Percentiles rank a stretch among this genome's conserved stretches.
Evolutionary conservation across 2,113 vertebrate species (phyloP).

Genomic region (Sapajus apella): DNA sequence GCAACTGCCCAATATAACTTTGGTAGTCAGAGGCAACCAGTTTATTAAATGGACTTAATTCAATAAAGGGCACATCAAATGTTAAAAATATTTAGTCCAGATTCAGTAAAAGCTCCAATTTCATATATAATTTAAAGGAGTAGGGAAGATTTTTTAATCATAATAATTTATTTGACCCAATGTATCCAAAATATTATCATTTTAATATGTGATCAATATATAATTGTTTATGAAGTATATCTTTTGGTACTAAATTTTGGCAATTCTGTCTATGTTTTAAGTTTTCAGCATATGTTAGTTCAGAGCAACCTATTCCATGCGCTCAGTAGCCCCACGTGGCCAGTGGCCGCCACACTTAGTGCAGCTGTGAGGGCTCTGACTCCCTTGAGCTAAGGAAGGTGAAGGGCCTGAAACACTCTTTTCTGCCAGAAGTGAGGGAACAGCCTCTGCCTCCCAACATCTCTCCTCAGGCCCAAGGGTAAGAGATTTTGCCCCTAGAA

Average conservation of each 20-base stretch:
- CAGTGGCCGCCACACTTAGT: neutral
- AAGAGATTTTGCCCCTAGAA: too few species aligned
- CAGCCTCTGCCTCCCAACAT: too few species aligned
- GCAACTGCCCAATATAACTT: neutral
- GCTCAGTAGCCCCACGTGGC: neutral
- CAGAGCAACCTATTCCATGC: neutral
- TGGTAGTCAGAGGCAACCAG: neutral
- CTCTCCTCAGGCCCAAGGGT: too few species aligned
- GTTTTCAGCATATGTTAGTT: neutral
- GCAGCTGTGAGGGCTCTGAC: neutral
- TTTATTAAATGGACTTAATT: constrained; percentile 22
- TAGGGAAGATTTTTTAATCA: neutral
- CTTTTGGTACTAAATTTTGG: too few species aligned
- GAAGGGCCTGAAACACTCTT: neutral
- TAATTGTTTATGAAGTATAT: too few species aligned
- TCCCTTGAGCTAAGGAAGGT: neutral
- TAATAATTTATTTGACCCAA: too few species aligned
- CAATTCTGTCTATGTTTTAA: neutral
- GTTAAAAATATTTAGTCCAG: neutral
- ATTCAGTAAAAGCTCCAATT: neutral
- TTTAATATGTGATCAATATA: too few species aligned
- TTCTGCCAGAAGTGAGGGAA: too few species aligned
- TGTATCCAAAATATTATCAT: too few species aligned
- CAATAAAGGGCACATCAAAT: neutral
- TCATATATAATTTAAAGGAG: neutral